Evolutionary conservation across 2,888 invertebrate genomes (phyloP).

Genomic region (Vannuccia rotundouncinata): DNA sequence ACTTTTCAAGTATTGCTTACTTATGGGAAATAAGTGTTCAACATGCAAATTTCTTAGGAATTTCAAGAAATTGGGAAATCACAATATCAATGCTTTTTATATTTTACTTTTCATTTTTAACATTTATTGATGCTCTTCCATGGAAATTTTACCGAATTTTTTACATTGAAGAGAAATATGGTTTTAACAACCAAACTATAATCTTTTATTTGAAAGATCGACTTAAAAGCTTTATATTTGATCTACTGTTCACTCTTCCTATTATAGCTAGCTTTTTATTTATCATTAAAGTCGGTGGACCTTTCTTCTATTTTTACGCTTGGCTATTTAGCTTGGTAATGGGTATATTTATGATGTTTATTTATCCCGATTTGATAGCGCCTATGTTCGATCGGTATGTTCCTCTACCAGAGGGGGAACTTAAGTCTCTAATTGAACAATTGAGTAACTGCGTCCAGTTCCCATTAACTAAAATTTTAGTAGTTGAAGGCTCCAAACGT

Average conservation of each 20-base stretch:
- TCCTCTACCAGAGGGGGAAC: too few species aligned
- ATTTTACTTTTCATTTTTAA: constrained; percentile 66
- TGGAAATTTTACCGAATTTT: constrained; percentile 81
- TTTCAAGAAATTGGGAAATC: too few species aligned
- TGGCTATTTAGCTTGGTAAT: constrained; percentile 81
- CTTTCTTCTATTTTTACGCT: constrained; percentile 90
- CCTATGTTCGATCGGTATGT: too few species aligned
- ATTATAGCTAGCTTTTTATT: constrained; percentile 66
- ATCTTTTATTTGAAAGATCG: constrained; percentile 85
- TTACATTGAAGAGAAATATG: constrained; percentile 84
- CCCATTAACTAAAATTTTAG: constrained; percentile 84
- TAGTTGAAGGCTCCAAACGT: constrained; percentile 70
- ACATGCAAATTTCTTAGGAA: too few species aligned
- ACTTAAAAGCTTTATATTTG: constrained; percentile 73
- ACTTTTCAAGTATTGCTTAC: constrained; percentile 58
- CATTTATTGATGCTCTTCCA: constrained; percentile 61
- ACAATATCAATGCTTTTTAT: constrained; percentile 71
- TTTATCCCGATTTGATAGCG: constrained; percentile 88
- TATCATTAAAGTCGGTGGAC: constrained; percentile 72
- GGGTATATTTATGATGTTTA: constrained; percentile 60
- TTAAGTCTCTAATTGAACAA: too few species aligned
- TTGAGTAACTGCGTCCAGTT: too few species aligned
- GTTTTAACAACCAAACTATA: constrained; percentile 92
- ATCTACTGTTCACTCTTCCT: constrained; percentile 68
- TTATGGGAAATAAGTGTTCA: constrained; percentile 69